These are phyloP conservation scores for Bergia puertoricense DNA, from an alignment of 92 coral and sea anemone species.

Conservation along the genomic window DNA sequence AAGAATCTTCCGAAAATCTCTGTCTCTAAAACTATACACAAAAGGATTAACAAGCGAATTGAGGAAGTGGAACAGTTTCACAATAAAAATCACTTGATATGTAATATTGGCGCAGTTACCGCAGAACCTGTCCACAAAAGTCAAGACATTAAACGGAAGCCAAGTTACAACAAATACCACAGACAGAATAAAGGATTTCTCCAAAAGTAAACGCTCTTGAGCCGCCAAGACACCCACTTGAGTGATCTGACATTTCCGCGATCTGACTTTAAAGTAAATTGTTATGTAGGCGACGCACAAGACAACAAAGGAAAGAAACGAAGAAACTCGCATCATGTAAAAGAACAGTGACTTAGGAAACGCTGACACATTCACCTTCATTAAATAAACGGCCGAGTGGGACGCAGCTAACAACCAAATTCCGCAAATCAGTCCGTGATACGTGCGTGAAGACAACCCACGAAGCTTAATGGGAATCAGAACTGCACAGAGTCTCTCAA, in stretches of 20 bases:
- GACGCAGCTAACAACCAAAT: slow-evolving; percentile 28
- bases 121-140: slow-evolving; percentile 27
- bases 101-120: slow-evolving; percentile 13
- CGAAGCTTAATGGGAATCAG: slow-evolving; percentile 9
- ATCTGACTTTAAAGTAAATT: slow-evolving; percentile 17
- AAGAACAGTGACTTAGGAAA: slow-evolving; percentile 15
- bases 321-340: slow-evolving; percentile 25
- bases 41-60: slow-evolving; percentile 32
- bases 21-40: slow-evolving; percentile 29
- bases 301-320: slow-evolving; percentile 1
- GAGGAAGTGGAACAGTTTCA: slow-evolving; percentile 29
- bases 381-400: slow-evolving; percentile 20
- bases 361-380: slow-evolving; percentile 28
- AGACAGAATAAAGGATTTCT: slow-evolving; percentile 33
- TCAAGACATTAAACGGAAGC: slow-evolving; percentile 34
- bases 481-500: slow-evolving; percentile 23
- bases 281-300: slow-evolving; percentile 17
- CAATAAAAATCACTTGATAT: slow-evolving; percentile 30
- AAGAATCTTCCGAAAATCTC: slow-evolving; percentile 28
- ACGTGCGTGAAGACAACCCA: not conserved
- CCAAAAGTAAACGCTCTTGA: slow-evolving; percentile 25
- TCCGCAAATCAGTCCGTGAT: not conserved
- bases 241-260: slow-evolving; percentile 3
- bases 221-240: not conserved
- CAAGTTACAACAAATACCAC: slow-evolving; percentile 26